Conservation (phyloP, 2,113 vertebrate species). For the Bujurquina vittata region DNA sequence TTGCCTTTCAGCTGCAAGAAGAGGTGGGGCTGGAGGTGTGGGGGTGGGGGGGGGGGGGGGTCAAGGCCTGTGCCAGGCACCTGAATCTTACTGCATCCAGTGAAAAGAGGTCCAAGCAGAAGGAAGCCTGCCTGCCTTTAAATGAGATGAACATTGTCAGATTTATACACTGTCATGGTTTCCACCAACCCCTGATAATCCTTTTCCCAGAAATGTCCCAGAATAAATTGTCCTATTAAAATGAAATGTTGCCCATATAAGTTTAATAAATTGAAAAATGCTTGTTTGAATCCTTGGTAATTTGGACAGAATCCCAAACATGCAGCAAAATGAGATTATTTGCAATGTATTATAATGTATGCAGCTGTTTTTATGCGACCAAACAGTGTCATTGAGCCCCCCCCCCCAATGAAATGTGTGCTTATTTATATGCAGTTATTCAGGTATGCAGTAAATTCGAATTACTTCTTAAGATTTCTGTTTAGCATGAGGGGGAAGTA, state of each 20-base stretch:
- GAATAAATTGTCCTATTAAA: constrained; percentile 79
- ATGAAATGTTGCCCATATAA: constrained; percentile 78
- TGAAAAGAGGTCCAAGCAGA: not conserved
- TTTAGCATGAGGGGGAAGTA: constrained; percentile 81
- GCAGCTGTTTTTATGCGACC: constrained; percentile 75
- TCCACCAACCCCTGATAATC: constrained; percentile 71
- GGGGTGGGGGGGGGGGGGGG: not conserved
- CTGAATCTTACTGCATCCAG: constrained; percentile 19
- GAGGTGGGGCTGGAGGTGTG: not conserved
- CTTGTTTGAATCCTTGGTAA: constrained; percentile 76
- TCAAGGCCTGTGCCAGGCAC: not conserved
- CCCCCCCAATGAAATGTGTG: constrained; percentile 75
- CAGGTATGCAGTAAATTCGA: constrained; percentile 92
- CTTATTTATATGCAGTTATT: constrained; percentile 90
- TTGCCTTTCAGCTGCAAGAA: constrained; percentile 22
- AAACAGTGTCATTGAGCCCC: constrained; percentile 78
- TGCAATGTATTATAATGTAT: constrained; percentile 79
- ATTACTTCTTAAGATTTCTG: constrained; percentile 90
- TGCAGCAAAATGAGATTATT: constrained; percentile 78
- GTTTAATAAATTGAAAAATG: constrained; percentile 80
- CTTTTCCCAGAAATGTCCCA: constrained; percentile 51
- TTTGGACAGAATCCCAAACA: constrained; percentile 77
- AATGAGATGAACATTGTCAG: constrained; percentile 66
- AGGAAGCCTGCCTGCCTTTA: constrained; percentile 29
- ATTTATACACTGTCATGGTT: constrained; percentile 68